Percentiles rank a stretch among this genome's conserved stretches.
Evolutionary conservation across 35 echinoderm and acorn worm genomes (phyloP).

Genomic region (Patiria miniata): DNA sequence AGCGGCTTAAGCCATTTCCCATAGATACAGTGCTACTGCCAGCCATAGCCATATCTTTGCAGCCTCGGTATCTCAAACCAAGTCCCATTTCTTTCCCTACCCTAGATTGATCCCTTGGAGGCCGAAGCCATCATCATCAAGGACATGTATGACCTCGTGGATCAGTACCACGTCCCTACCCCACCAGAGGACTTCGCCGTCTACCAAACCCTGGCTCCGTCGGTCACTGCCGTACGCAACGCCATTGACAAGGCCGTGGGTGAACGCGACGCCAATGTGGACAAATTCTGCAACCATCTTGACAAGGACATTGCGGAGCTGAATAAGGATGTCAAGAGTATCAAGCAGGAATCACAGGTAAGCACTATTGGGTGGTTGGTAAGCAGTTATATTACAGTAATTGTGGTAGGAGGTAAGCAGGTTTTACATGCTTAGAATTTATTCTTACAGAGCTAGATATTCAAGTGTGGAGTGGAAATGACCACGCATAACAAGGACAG

Average conservation of each 20-base stretch:
- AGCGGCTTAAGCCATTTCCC: too few species aligned
- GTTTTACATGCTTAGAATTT: too few species aligned
- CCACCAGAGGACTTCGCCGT: slow-evolving; percentile 99
- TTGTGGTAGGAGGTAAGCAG: too few species aligned
- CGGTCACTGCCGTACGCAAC: slow-evolving; percentile 81
- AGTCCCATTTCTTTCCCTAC: background rate
- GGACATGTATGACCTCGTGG: slow-evolving; percentile 97
- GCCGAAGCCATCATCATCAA: slow-evolving; percentile 79
- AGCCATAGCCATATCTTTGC: too few species aligned
- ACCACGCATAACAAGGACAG: too few species aligned
- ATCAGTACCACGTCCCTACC: slow-evolving; percentile 87
- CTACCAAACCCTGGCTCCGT: slow-evolving; percentile 89
- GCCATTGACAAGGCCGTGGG: slow-evolving; percentile 95
- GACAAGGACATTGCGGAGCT: slow-evolving; percentile 94
- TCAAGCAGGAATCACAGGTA: slow-evolving; percentile 99
- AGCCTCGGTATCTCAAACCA: too few species aligned
- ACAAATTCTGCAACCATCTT: slow-evolving; percentile 98
- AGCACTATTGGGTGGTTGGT: background rate
- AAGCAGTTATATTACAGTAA: too few species aligned
- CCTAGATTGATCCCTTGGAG: slow-evolving; percentile 82
- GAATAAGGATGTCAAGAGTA: slow-evolving; percentile 88
- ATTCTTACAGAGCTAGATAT: too few species aligned
- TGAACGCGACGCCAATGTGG: slow-evolving; percentile 92
- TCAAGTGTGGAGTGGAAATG: too few species aligned
- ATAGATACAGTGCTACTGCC: too few species aligned